Percentiles rank a stretch among this genome's conserved stretches.
phyloP scores from a whole-genome alignment of 1,140 invertebrate species.

The Radopholus similis region DNA sequence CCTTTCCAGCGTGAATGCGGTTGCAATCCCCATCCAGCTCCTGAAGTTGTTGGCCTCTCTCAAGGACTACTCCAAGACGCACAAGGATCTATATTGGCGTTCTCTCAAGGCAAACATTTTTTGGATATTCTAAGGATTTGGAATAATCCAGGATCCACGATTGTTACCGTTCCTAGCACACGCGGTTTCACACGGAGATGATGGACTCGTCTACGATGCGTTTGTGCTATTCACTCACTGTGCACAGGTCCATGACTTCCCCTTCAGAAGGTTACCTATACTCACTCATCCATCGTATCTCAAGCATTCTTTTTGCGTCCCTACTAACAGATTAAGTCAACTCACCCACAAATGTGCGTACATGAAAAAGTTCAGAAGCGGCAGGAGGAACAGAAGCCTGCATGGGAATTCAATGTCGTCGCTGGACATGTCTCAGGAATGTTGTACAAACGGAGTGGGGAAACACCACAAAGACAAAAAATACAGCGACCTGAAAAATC shows the following conservation, averaged over 20 bases:
- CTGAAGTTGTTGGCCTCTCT: conserved; percentile 30
- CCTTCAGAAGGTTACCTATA: conserved; percentile 8
- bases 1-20: conserved; percentile 32
- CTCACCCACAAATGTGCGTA: background rate
- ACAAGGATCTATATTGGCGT: conserved; percentile 44
- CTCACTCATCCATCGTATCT: background rate
- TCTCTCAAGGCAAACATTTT: conserved; percentile 24
- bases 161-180: conserved; percentile 37
- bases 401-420: background rate
- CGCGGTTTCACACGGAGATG: conserved; percentile 26
- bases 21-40: conserved; percentile 37
- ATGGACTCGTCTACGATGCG: conserved; percentile 29
- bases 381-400: background rate
- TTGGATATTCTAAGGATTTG: conserved; percentile 7
- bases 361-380: background rate
- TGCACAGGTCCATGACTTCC: conserved; percentile 41
- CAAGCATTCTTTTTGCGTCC: background rate
- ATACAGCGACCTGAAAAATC: too few relatives aligned
- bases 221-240: conserved; percentile 38
- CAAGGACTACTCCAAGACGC: conserved; percentile 44
- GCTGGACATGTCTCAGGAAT: too few relatives aligned
- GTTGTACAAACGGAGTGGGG: too few relatives aligned
- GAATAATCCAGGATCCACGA: conserved; percentile 36
- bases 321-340: background rate
- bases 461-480: too few relatives aligned